Conservation (phyloP, 2,797 vertebrate species). For the Streptopelia turtur region DNA sequence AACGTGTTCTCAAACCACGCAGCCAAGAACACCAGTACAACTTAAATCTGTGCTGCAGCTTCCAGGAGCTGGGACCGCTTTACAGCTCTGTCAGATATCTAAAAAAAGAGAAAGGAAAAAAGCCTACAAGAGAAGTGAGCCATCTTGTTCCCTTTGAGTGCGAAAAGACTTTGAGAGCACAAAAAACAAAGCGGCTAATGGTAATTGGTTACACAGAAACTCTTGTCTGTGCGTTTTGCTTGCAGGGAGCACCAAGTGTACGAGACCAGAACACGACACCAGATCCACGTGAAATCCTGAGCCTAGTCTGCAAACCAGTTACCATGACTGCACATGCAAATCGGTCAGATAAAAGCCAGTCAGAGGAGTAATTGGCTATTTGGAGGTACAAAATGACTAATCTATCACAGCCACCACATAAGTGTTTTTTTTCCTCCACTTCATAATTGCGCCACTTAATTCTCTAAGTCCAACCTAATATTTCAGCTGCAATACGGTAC, state of each 20-base stretch:
- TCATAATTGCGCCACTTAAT: conserved; percentile 45
- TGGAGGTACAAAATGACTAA: conserved; percentile 68
- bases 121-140: neutral
- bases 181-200: neutral
- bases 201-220: neutral
- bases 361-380: conserved; percentile 70
- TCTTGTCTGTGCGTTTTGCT: neutral
- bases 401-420: conserved; percentile 61
- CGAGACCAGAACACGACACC: neutral
- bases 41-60: conserved; percentile 20
- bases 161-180: conserved; percentile 4
- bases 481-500: neutral
- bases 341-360: conserved; percentile 69
- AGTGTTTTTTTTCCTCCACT: conserved; percentile 5
- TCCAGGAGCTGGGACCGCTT: neutral
- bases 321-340: conserved; percentile 73
- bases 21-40: neutral
- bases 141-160: conserved; percentile 3
- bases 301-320: conserved; percentile 67
- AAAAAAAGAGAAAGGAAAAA: neutral
- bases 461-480: neutral
- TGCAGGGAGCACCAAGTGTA: neutral
- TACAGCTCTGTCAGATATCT: neutral
- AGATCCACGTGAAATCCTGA: conserved; percentile 48
- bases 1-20: neutral